These are phyloP conservation scores for Rynchops niger DNA, from an alignment of 2,113 vertebrate genomes.

Conservation along the genomic window DNA sequence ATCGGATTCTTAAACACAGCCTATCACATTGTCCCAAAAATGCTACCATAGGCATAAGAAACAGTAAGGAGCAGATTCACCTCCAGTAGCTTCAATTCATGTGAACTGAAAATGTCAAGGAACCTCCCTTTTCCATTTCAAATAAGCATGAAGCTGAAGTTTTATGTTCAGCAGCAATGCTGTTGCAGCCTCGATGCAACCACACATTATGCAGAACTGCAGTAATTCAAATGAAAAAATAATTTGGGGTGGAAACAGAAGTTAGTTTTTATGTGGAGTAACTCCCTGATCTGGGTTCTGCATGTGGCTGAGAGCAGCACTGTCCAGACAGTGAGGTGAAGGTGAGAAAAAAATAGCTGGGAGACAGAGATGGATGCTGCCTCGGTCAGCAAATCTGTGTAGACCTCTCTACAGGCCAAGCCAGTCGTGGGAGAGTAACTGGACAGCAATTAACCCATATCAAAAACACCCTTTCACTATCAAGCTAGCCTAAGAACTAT, in stretches of 20 bases:
- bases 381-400: neutral
- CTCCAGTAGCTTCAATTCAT: neutral
- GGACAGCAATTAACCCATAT: neutral
- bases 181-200: neutral
- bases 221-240: neutral
- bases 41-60: neutral
- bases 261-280: neutral
- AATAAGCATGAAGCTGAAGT: neutral
- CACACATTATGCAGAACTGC: neutral
- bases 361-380: neutral
- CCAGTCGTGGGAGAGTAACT: neutral
- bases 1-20: neutral
- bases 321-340: neutral
- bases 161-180: neutral
- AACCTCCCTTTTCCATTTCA: neutral
- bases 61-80: neutral
- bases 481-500: neutral
- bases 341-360: neutral
- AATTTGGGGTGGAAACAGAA: neutral
- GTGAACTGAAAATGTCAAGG: neutral
- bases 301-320: neutral
- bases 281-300: neutral
- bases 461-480: neutral
- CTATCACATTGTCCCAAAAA: neutral
- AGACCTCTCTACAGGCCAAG: neutral